Evolutionary conservation across 53 echinoderm and acorn worm genomes (phyloP).

Genomic region (Patiria pectinifera): DNA sequence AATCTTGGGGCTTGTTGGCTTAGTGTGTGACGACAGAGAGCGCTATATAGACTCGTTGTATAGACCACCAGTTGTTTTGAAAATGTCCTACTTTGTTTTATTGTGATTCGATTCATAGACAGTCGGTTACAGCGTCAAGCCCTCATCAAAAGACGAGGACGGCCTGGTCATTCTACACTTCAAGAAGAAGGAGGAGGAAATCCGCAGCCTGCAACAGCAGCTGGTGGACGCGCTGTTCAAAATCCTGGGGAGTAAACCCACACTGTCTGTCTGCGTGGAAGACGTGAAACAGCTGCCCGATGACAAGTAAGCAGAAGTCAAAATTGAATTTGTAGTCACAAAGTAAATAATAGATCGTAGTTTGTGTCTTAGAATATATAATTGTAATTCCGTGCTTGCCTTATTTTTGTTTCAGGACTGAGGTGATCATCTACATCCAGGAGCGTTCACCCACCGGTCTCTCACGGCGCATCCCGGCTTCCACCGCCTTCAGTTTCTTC

Average conservation of each 20-base stretch:
- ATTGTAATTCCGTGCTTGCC: not conserved
- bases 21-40: not conserved
- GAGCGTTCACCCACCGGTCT: conserved; percentile 86
- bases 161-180: conserved; percentile 93
- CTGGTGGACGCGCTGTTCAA: conserved; percentile 93
- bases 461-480: conserved; percentile 83
- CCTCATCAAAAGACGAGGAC: conserved; percentile 80
- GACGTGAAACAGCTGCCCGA: conserved; percentile 87
- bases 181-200: conserved; percentile 93
- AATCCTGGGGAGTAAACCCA: conserved; percentile 87
- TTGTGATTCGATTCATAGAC: conserved; percentile 60
- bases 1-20: not conserved
- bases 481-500: conserved; percentile 70
- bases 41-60: not conserved
- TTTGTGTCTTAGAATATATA: no score
- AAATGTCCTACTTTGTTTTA: not conserved
- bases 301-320: conserved; percentile 72
- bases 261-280: conserved; percentile 95
- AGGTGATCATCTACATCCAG: conserved; percentile 91
- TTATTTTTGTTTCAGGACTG: conserved; percentile 69
- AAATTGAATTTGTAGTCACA: no score
- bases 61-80: no score
- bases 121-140: conserved; percentile 96
- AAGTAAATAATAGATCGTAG: no score
- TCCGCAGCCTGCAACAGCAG: conserved; percentile 83